phyloP scores from a whole-genome alignment of 1,140 invertebrate genomes.

The Elymnias hypermnestra region DNA sequence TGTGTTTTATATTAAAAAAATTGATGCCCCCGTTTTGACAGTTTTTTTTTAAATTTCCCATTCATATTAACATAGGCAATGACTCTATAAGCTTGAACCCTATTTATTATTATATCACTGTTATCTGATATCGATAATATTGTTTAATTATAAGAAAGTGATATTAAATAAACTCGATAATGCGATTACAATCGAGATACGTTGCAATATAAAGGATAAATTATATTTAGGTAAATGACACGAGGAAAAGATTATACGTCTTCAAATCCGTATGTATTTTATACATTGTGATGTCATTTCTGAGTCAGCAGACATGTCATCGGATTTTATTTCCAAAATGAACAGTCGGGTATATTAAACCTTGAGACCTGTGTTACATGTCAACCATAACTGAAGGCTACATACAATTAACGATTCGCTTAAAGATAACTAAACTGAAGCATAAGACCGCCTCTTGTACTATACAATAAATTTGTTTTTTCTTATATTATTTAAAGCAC shows the following conservation, averaged over 20 bases:
- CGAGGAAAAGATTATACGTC: conserved; percentile 2
- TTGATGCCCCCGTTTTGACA: background rate
- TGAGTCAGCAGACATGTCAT: conserved; percentile 14
- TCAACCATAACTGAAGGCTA: no score
- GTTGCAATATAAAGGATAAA: no score
- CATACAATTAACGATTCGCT: no score
- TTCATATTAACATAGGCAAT: background rate
- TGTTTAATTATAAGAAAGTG: background rate
- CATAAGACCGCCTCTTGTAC: no score
- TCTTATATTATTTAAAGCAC: no score
- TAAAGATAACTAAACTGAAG: no score
- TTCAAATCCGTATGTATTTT: background rate
- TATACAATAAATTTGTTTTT: no score
- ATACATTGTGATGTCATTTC: conserved; percentile 12
- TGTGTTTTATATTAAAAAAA: background rate
- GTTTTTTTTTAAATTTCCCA: background rate
- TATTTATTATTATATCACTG: background rate
- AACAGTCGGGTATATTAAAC: no score
- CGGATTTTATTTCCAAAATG: background rate
- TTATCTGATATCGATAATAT: background rate
- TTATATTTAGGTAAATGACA: background rate
- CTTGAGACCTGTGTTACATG: no score
- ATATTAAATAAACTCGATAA: background rate
- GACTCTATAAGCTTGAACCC: conserved; percentile 3
- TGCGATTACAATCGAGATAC: background rate